These are phyloP conservation scores for Pangasianodon hypophthalmus DNA, from an alignment of 2,113 vertebrate species.

Conservation along the genomic window DNA sequence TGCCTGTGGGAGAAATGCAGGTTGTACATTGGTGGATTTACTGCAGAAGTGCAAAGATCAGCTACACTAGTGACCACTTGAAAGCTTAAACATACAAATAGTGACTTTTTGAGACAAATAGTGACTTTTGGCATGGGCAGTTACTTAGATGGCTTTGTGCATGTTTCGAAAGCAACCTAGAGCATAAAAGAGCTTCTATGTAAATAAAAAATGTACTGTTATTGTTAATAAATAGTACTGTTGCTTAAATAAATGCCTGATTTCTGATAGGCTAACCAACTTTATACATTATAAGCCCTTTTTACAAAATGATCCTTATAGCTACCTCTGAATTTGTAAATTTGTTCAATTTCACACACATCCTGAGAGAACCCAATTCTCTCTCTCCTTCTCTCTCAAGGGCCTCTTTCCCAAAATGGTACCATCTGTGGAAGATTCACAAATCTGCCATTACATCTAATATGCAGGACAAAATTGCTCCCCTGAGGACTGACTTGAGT, in stretches of 20 bases:
- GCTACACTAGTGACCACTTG: background rate
- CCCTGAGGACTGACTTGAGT: background rate
- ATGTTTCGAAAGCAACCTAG: background rate
- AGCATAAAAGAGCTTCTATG: background rate
- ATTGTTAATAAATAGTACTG: background rate
- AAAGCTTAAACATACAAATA: background rate
- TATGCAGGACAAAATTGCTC: background rate
- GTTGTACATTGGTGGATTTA: conserved; percentile 28
- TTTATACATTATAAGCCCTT: background rate
- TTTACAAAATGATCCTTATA: conserved; percentile 36
- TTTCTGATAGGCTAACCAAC: background rate
- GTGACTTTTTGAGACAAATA: background rate
- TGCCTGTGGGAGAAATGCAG: conserved; percentile 64
- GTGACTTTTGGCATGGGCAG: background rate
- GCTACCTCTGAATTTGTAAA: conserved; percentile 5
- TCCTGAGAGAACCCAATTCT: background rate
- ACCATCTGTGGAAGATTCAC: conserved; percentile 29
- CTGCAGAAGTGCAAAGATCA: background rate
- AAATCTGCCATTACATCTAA: background rate
- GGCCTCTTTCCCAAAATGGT: conserved; percentile 7
- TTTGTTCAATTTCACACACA: conserved; percentile 21
- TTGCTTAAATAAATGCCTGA: background rate
- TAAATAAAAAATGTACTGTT: background rate
- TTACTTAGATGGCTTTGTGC: background rate
- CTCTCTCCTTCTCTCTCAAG: background rate